A percentile compares a stretch with the other conserved stretches of the same genome.
Evolutionary conservation across 2,797 vertebrate species (phyloP).

Genomic region (Acropternis orthonyx): DNA sequence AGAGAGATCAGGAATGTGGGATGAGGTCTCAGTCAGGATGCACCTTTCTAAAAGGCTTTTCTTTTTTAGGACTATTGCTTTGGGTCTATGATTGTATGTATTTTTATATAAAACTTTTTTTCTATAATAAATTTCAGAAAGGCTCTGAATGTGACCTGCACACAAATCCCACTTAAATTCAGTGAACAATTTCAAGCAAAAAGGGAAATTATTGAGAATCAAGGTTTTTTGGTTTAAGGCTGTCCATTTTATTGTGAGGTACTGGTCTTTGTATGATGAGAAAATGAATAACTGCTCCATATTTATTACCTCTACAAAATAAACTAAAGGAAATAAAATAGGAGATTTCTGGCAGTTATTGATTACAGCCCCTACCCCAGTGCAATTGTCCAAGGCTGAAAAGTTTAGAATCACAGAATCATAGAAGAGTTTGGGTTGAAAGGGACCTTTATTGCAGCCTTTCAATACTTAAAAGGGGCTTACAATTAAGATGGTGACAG

Average conservation of each 20-base stretch:
- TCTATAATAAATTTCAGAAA: neutral
- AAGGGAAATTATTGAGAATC: neutral
- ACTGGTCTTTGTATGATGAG: neutral
- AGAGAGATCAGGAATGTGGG: neutral
- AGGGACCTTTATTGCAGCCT: neutral
- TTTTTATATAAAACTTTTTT: neutral
- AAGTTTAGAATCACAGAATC: neutral
- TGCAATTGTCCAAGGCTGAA: neutral
- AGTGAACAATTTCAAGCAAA: neutral
- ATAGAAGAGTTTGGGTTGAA: neutral
- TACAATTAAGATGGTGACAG: neutral
- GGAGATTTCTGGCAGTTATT: neutral
- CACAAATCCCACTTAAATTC: neutral
- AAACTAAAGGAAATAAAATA: neutral
- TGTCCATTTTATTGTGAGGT: neutral
- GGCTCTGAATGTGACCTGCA: neutral
- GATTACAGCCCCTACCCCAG: neutral
- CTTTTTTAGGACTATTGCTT: neutral
- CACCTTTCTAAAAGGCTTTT: neutral
- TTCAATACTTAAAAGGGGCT: neutral
- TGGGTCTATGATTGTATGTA: neutral
- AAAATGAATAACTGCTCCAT: neutral
- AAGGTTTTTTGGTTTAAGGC: neutral
- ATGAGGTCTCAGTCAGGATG: neutral
- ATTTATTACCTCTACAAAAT: neutral